Percentiles rank a stretch among this genome's conserved stretches.
These are phyloP conservation scores for Agrilus biguttatus DNA, from an alignment of 2,888 invertebrate species.

Conservation along the genomic window DNA sequence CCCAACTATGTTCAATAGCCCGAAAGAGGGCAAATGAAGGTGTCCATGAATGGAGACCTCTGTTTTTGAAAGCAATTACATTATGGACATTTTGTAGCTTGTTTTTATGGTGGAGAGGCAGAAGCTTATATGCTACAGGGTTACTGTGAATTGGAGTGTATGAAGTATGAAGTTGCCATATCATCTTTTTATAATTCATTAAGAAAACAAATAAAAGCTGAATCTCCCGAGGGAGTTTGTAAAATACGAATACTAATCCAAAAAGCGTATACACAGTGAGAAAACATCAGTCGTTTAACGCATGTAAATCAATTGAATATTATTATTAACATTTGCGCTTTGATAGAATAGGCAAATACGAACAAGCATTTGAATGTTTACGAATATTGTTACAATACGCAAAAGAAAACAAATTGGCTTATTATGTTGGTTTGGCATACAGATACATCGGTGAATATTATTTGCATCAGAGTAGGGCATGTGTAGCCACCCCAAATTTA, in stretches of 20 bases:
- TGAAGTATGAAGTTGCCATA: slow-evolving; percentile 35
- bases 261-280: slow-evolving; percentile 38
- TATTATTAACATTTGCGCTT: neutral
- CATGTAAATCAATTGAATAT: neutral
- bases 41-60: slow-evolving; percentile 11
- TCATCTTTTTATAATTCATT: slow-evolving; percentile 36
- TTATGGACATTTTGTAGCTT: slow-evolving; percentile 22
- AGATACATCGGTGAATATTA: slow-evolving; percentile 26
- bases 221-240: slow-evolving; percentile 34
- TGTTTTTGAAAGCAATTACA: neutral
- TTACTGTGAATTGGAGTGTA: slow-evolving; percentile 35
- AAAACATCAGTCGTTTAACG: neutral
- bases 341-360: slow-evolving; percentile 16
- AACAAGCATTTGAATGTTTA: slow-evolving; percentile 17
- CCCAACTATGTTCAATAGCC: slow-evolving; percentile 35
- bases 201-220: slow-evolving; percentile 27
- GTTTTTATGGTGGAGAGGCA: slow-evolving; percentile 31
- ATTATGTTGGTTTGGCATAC: slow-evolving; percentile 22
- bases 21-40: slow-evolving; percentile 39
- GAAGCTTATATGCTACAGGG: slow-evolving; percentile 40
- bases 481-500: slow-evolving; percentile 20
- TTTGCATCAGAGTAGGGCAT: slow-evolving; percentile 19
- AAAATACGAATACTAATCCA: slow-evolving; percentile 39
- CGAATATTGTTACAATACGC: slow-evolving; percentile 16
- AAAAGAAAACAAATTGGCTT: slow-evolving; percentile 15